Evolutionary conservation across 2,113 vertebrate genomes (phyloP).

Genomic region (Brachyhypopomus occidentalis): DNA sequence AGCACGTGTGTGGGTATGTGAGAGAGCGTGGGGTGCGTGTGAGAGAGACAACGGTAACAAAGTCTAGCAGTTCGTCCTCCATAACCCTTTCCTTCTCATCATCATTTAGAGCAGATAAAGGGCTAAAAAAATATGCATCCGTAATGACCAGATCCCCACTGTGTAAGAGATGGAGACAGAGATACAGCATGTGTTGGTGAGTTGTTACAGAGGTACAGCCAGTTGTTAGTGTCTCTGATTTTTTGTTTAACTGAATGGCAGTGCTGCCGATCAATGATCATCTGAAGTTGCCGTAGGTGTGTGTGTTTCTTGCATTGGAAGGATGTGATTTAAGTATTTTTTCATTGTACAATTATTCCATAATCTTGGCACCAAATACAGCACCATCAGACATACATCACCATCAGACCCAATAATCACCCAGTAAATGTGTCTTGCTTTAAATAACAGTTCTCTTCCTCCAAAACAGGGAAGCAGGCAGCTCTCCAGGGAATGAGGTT

Average conservation of each 20-base stretch:
- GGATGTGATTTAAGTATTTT: slow-evolving; percentile 54
- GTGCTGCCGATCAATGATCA: slow-evolving; percentile 44
- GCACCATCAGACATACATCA: no score
- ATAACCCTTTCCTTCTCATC: not conserved
- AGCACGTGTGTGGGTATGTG: not conserved
- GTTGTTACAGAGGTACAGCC: slow-evolving; percentile 41
- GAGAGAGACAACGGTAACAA: not conserved
- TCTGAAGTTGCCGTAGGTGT: slow-evolving; percentile 50
- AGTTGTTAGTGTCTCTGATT: slow-evolving; percentile 45
- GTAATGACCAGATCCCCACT: not conserved
- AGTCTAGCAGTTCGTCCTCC: slow-evolving; percentile 13
- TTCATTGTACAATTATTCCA: slow-evolving; percentile 38
- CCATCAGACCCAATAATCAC: not conserved
- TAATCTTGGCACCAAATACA: slow-evolving; percentile 44
- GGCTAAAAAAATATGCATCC: slow-evolving; percentile 38
- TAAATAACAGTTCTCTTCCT: not conserved
- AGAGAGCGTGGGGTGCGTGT: no score
- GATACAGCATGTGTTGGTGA: slow-evolving; percentile 47
- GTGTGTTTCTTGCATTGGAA: slow-evolving; percentile 36
- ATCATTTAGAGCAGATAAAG: slow-evolving; percentile 8
- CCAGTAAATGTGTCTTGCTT: not conserved
- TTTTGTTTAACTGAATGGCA: slow-evolving; percentile 47
- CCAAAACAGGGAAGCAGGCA: not conserved
- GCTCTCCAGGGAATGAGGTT: not conserved
- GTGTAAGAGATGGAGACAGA: not conserved